Evolutionary conservation across 2,888 invertebrate genomes (phyloP), one percentile per base, ranked within the genome.

Genomic region (Oeneis ivallda): DNA sequence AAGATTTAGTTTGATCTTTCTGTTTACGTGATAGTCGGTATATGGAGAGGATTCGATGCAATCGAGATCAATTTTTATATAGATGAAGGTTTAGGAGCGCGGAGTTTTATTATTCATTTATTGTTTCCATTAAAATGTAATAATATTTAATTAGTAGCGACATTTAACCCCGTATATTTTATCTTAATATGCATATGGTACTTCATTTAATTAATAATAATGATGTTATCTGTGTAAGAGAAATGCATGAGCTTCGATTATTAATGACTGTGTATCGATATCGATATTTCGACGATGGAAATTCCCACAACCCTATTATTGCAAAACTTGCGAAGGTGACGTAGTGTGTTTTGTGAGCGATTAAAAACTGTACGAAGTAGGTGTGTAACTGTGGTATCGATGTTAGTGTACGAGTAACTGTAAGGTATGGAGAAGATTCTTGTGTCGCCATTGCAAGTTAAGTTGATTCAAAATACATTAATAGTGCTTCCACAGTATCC

Each of bases 61-160:
- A 72, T 74, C 70, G 69, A 72, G 58, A 62, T 63, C 69, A 71
- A 75, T 76, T 75, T 76, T 74, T 75, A 75, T 76, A 74, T 71
- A 76, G 71, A 77, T 65, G 79, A 73, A 70, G 75, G 76, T 76
- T 76, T 76, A 71, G 72, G 75, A 74, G 75, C 73, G 80, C 78
- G 75, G 78, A 77, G 89, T 91, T 92, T 92, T 91, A 90, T 91
- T 91, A 89, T 91, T 84, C 91, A 91, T 87, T 91, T 92, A 90
- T 92, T 91, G 84, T 89, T 89, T 90, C 85, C 76, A 84, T 86
- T 84, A 74, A 78, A 83, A 82, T 83, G 79, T 83, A 79, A 71
- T 71, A 63, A 70, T 69, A 61, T 68, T 43, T 62, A 62, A 54
- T 71, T 70, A 69, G 70, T 74, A 74, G 72, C 69, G 71, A 75